Percentiles rank a stretch among this genome's conserved stretches.
Conservation (phyloP, 2,113 vertebrate genomes). For the Alouatta palliata region DNA sequence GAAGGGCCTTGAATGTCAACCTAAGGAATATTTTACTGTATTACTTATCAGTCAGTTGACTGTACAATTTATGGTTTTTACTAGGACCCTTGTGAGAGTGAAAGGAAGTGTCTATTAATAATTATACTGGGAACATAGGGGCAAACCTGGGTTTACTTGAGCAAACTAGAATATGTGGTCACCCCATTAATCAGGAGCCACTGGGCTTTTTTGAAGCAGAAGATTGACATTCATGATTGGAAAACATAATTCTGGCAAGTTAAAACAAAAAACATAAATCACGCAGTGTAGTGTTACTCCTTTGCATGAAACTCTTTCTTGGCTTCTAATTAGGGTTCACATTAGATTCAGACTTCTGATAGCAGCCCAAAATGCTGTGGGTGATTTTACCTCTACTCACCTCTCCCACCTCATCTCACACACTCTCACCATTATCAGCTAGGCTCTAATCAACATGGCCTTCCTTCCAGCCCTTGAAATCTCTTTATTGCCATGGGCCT, state of each 20-base stretch:
- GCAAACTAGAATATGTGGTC: background rate
- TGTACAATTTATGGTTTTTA: background rate
- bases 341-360: background rate
- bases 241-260: background rate
- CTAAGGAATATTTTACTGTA: background rate
- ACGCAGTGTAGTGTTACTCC: background rate
- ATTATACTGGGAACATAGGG: background rate
- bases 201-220: background rate
- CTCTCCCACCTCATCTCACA: background rate
- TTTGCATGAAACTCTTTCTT: background rate
- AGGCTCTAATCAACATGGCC: accelerated
- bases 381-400: background rate
- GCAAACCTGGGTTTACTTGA: background rate
- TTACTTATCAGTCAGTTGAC: background rate
- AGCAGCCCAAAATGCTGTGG: background rate
- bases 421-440: accelerated
- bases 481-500: background rate
- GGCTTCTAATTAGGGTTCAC: background rate
- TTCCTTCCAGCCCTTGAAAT: background rate
- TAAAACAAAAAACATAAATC: background rate
- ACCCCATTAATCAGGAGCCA: background rate
- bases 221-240: background rate
- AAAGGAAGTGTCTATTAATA: background rate
- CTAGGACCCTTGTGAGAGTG: background rate
- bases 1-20: background rate